Base-by-base conservation (phyloP, 1,140 invertebrate genomes). In the Sminthurides bifidus region DNA sequence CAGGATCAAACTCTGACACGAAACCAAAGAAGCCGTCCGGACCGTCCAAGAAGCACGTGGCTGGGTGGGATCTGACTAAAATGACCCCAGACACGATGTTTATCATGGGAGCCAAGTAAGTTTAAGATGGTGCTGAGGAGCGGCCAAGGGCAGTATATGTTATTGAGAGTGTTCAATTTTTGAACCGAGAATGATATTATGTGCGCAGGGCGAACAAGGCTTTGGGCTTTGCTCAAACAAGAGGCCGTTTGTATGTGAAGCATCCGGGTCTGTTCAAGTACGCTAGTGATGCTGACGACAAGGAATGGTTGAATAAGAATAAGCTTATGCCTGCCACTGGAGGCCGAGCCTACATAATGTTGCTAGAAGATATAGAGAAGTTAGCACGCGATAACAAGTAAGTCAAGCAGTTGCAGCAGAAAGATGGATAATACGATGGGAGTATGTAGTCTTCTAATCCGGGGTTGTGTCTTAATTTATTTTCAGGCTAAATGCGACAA, bases 361-460 rank as follows among this genome's bases (percentile, higher is more conserved):
- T 87, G n/a, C 73, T 86, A 52, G 81, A 87, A 66, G 85, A 89
- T 66, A 84, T 89, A 43, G 74, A 79, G 70, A 82, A 86, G 65
- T 70, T 88, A 40, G 78, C 81, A 26, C 35, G 44, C 26, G 63
- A 65, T 40, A 65, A 65, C 53, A 65, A 61, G 59, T 64, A 55
- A 55, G 27, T 46, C 21, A 15, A 40, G 5, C 24, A 17, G 21
- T 14, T 2, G n/a, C 8, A 10, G 10, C n/a, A 35, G 10, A 35
- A 10, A n/a, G 33, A n/a, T 35, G n/a, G 10, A 35, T 35, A 35
- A 10, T 35, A 10, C 33, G 10, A 10, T 35, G 33, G 33, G 33
- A n/a, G n/a, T 43, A 43, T 10, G 41, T 10, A 21, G 8, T n/a
- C 12, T 14, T 19, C 41, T 43, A 10, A 12, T 43, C 21, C 10